Base-by-base conservation (phyloP, 2,797 vertebrate genomes). In the Poeciliopsis turneri region DNA sequence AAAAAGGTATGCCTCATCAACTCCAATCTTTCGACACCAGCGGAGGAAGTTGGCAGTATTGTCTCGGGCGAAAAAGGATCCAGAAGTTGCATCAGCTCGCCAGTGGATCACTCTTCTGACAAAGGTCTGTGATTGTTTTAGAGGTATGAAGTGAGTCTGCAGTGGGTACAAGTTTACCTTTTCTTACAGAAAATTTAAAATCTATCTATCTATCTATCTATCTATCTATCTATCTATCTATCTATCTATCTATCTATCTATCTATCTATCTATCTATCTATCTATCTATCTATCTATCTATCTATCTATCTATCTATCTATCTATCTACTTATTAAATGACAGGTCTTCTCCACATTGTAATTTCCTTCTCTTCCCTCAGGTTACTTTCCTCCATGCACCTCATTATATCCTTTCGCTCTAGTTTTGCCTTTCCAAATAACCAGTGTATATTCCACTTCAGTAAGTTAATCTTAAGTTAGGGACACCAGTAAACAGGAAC, bases 1-100 rank as follows among this genome's bases (percentile, higher is more conserved):
- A 93, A 99, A 99, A 30, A 99, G 96, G 91, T 97, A 98, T 3
- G 98, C 97, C 81, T 97, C 97, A 75, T 97, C 97, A 84, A 99
- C 94, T 0, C 98, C 98, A 8, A 97, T 97, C 92, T 98, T 97
- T 93, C 97, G 95, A 92, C 98, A 99, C 98, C 98, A 99, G 87
- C 97, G 96, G 79, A 99, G 95, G 94, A 99, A 99, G 94, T 99
- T 99, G 66, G 98, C 97, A 8, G 97, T 96, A 90, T 99, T 99
- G 94, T 99, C 98, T 80, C 98, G 93, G 77, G 98, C 98, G 39
- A 99, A 98, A 94, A 99, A 99, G 8, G 98, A 98, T 47, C 98
- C 97, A 39, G 98, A 96, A 25, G 97, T 95, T 70, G 98, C 98
- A 80, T 97, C 97, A 74, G 96, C 93, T 93, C 97, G 96, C 95